These are phyloP conservation scores for Apeltes quadracus DNA, from an alignment of 2,113 vertebrate genomes.

Conservation along the genomic window DNA sequence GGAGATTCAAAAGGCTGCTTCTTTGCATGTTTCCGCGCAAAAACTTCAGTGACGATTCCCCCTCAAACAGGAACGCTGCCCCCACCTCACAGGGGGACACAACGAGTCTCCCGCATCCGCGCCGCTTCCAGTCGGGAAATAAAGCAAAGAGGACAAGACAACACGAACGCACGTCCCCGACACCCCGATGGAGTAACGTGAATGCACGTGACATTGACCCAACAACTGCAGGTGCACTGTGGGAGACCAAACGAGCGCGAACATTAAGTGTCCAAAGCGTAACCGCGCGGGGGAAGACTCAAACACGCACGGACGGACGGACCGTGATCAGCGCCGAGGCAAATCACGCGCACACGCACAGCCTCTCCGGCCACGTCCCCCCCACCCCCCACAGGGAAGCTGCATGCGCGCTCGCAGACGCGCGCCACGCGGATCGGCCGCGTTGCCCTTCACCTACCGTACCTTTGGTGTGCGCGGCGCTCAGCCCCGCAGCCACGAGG, in stretches of 20 bases:
- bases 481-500: constrained; percentile 74
- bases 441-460: constrained; percentile 74
- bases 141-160: not conserved
- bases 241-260: constrained; percentile 20
- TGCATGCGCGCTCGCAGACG: constrained; percentile 26
- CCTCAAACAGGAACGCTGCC: no score
- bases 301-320: not conserved
- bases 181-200: not conserved
- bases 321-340: constrained; percentile 3
- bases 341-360: constrained; percentile 5
- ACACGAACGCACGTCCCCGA: not conserved
- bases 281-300: not conserved
- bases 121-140: not conserved
- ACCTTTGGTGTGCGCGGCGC: constrained; percentile 79
- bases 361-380: constrained; percentile 11
- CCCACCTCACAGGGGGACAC: no score
- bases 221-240: not conserved
- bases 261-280: constrained; percentile 32
- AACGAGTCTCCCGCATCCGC: not conserved
- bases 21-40: not conserved
- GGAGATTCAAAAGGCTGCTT: not conserved
- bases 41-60: not conserved
- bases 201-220: constrained; percentile 1
- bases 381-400: not conserved
- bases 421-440: constrained; percentile 40